These are phyloP conservation scores for Morpho achilles DNA, from an alignment of 2,888 invertebrate genomes.

Conservation along the genomic window DNA sequence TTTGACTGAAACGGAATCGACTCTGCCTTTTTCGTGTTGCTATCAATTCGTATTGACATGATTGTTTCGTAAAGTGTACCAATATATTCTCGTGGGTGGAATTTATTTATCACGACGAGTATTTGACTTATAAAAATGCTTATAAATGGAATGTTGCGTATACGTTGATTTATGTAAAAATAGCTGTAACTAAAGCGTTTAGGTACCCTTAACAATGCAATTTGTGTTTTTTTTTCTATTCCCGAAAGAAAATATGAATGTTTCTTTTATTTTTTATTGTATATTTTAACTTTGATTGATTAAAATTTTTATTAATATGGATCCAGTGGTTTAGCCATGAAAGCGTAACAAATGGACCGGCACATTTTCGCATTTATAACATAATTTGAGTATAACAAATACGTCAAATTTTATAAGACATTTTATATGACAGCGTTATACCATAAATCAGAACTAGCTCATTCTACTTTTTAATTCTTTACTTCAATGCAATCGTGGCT, in stretches of 20 bases:
- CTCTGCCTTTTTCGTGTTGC: constrained; percentile 31
- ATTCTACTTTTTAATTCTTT: no score
- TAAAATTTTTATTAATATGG: background rate
- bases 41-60: constrained; percentile 26
- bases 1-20: constrained; percentile 26
- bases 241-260: no score
- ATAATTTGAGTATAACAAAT: background rate
- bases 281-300: background rate
- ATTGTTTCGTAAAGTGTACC: constrained; percentile 16
- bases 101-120: constrained; percentile 4
- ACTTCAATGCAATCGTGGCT: no score
- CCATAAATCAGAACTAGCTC: no score
- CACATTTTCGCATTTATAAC: background rate
- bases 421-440: no score
- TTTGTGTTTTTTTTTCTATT: background rate
- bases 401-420: no score
- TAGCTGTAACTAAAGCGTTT: no score
- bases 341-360: no score
- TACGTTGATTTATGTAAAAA: background rate
- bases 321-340: background rate
- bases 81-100: constrained; percentile 11
- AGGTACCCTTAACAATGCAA: no score
- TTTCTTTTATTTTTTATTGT: background rate
- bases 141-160: background rate
- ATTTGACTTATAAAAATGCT: constrained; percentile 3